Evolutionary conservation across 1,140 invertebrate genomes (phyloP).

Genomic region (Zaprionus nigranus): DNA sequence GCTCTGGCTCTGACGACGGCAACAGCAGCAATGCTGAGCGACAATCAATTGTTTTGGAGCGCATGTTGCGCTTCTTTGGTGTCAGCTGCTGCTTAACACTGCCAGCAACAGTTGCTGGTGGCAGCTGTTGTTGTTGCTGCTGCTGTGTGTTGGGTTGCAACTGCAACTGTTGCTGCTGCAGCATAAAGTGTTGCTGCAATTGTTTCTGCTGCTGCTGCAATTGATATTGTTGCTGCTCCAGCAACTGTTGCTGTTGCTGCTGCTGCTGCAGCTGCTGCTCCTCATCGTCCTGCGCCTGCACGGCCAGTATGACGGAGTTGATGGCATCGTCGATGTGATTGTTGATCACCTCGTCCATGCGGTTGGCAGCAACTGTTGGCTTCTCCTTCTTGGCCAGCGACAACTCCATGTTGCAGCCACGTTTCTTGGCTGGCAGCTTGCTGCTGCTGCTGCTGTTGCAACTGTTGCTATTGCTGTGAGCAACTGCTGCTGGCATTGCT

Average conservation of each 20-base stretch:
- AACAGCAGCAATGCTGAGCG: slow-evolving; percentile 47
- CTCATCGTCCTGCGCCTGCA: slow-evolving; percentile 67
- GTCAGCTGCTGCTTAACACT: slow-evolving; percentile 46
- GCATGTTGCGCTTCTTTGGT: slow-evolving; percentile 72
- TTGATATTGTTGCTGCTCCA: slow-evolving; percentile 2
- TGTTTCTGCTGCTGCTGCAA: slow-evolving; percentile 19
- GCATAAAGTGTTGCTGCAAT: slow-evolving; percentile 19
- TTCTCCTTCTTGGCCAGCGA: slow-evolving; percentile 49
- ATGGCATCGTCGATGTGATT: slow-evolving; percentile 83
- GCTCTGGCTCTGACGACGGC: background rate
- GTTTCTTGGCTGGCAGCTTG: slow-evolving; percentile 48
- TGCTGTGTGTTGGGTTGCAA: background rate
- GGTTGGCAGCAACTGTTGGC: slow-evolving; percentile 28
- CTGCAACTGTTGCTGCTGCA: slow-evolving; percentile 8
- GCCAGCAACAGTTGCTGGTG: background rate
- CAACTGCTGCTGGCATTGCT: slow-evolving; percentile 5
- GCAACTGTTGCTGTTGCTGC: slow-evolving; percentile 14
- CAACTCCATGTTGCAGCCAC: background rate
- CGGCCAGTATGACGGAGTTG: slow-evolving; percentile 77
- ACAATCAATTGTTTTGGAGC: slow-evolving; percentile 74
- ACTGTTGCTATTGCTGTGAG: slow-evolving; percentile 6
- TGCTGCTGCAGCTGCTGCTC: slow-evolving; percentile 27
- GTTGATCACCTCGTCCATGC: slow-evolving; percentile 80
- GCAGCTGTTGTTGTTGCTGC: slow-evolving; percentile 10
- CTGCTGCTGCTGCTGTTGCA: slow-evolving; percentile 9